phyloP scores from a whole-genome alignment of 2,888 invertebrate genomes.

The Euplagia quadripunctaria region DNA sequence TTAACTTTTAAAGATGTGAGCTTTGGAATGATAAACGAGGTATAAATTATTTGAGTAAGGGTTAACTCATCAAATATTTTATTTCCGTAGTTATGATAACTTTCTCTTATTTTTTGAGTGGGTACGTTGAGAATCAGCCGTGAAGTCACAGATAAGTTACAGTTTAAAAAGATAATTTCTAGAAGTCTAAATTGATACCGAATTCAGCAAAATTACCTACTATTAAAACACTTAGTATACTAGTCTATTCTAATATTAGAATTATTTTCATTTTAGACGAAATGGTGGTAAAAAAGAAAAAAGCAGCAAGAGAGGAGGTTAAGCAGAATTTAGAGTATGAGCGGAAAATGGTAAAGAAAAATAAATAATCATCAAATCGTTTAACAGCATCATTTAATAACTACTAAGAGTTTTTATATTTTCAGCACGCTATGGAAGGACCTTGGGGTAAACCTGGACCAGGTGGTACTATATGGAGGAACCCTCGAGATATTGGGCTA shows the following conservation, averaged over 20 bases:
- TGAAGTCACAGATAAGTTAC: not conserved
- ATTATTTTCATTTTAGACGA: slow-evolving; percentile 81
- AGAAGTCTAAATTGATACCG: no score
- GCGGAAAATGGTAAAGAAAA: slow-evolving; percentile 81
- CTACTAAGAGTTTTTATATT: slow-evolving; percentile 30
- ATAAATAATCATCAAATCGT: not conserved
- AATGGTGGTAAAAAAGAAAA: slow-evolving; percentile 86
- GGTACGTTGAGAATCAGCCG: not conserved
- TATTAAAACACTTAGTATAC: not conserved
- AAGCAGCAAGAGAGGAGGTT: slow-evolving; percentile 80
- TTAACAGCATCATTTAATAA: not conserved
- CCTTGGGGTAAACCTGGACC: slow-evolving; percentile 91
- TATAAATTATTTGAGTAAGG: not conserved
- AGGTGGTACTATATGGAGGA: slow-evolving; percentile 92
- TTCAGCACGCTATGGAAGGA: slow-evolving; percentile 78
- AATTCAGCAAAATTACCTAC: not conserved
- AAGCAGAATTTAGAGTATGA: slow-evolving; percentile 81
- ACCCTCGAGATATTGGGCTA: slow-evolving; percentile 90
- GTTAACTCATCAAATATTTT: not conserved
- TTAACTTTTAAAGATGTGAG: slow-evolving; percentile 1
- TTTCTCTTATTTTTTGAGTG: not conserved
- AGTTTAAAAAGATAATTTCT: not conserved
- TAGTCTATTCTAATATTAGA: not conserved
- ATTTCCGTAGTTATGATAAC: not conserved
- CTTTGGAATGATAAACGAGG: not conserved